A percentile compares a stretch with the other conserved stretches of the same genome.
Evolutionary conservation across 2,113 vertebrate species (phyloP).

Genomic region (Cranoglanis bouderius): DNA sequence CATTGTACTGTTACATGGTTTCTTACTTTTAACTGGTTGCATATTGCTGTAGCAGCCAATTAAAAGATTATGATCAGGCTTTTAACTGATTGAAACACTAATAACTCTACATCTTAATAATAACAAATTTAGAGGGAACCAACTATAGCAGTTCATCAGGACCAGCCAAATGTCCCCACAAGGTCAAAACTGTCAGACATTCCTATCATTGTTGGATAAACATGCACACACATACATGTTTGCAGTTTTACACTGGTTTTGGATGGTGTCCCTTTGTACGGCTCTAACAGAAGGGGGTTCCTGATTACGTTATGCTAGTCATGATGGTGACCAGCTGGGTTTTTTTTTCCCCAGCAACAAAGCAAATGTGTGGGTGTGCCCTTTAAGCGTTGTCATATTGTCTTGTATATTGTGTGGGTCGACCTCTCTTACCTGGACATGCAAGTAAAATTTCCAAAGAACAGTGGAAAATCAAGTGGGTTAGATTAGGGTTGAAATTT

Average conservation of each 20-base stretch:
- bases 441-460: background rate
- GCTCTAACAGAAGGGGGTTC: background rate
- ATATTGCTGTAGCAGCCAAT: background rate
- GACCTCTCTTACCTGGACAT: background rate
- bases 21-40: background rate
- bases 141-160: background rate
- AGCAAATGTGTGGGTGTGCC: background rate
- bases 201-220: background rate
- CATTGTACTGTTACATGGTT: background rate
- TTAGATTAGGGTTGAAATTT: background rate
- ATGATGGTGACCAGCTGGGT: background rate
- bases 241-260: background rate
- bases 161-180: background rate
- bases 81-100: too few relatives aligned
- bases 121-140: background rate
- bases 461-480: background rate
- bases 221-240: too few relatives aligned
- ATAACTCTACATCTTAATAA: background rate
- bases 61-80: background rate
- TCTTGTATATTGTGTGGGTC: background rate
- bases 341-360: background rate
- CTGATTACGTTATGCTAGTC: background rate
- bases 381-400: background rate
- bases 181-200: background rate
- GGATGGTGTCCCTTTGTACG: background rate